phyloP scores from a whole-genome alignment of 2,888 invertebrate species.

The Meta bourneti region DNA sequence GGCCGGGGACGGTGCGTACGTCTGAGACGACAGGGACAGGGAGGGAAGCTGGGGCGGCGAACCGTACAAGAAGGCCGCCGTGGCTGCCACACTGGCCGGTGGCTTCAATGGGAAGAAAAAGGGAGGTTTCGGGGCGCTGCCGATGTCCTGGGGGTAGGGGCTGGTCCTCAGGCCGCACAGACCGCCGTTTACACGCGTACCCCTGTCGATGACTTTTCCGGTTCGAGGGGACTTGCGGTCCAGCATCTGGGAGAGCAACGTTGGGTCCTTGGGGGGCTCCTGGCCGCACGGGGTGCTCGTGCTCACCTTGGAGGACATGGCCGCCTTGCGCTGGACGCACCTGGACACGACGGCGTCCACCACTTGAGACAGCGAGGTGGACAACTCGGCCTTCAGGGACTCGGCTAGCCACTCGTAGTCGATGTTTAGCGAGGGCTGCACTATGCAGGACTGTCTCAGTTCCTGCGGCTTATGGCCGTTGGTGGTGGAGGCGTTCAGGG shows the following conservation, averaged over 20 bases:
- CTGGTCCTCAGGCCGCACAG: constrained; percentile 65
- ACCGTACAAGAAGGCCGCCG: constrained; percentile 73
- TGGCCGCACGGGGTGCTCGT: not conserved
- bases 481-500: not conserved
- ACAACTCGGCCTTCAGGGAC: constrained; percentile 93
- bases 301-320: constrained; percentile 35
- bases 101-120: constrained; percentile 75
- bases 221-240: constrained; percentile 92
- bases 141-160: constrained; percentile 76
- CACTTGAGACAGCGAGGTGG: constrained; percentile 89
- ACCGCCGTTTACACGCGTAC: constrained; percentile 78
- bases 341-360: constrained; percentile 93
- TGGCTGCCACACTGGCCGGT: constrained; percentile 67
- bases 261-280: constrained; percentile 62
- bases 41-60: constrained; percentile 69
- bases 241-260: constrained; percentile 78
- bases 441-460: constrained; percentile 68
- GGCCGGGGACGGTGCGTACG: constrained; percentile 65
- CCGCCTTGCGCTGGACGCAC: constrained; percentile 84
- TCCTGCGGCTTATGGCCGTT: not conserved
- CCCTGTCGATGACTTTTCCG: constrained; percentile 87
- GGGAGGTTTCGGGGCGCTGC: constrained; percentile 70
- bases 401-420: constrained; percentile 95
- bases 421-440: constrained; percentile 83
- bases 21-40: constrained; percentile 42